Conservation (phyloP, 2,797 vertebrate species). For the Eospalax fontanierii region DNA sequence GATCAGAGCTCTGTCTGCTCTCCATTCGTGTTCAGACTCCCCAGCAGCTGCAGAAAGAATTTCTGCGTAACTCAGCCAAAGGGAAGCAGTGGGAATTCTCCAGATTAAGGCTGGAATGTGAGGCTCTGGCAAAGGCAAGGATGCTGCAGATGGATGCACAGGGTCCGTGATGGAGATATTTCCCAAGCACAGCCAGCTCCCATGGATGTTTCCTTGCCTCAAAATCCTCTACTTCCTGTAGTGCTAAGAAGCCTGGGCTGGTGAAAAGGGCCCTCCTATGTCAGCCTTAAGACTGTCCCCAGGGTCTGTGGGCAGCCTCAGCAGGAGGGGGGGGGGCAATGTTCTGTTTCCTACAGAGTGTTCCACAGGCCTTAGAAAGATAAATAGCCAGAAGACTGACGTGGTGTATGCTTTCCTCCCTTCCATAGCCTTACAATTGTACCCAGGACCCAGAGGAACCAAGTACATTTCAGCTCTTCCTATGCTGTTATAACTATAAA, state of each 20-base stretch:
- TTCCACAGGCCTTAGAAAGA: fast-evolving
- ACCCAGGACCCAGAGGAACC: background rate
- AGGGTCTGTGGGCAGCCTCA: background rate
- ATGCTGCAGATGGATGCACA: background rate
- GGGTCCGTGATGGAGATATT: slow-evolving; percentile 20
- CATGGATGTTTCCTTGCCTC: background rate
- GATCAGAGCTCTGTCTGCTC: background rate
- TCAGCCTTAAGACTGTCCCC: fast-evolving
- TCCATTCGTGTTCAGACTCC: background rate
- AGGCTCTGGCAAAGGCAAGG: background rate
- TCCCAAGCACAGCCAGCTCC: background rate
- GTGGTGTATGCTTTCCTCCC: background rate
- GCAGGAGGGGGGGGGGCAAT: too few species aligned
- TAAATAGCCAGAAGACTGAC: background rate
- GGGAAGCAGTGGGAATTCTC: slow-evolving; percentile 44
- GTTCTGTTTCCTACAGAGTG: background rate
- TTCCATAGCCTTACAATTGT: background rate
- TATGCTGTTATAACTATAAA: background rate
- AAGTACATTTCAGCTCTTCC: background rate
- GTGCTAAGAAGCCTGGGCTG: background rate
- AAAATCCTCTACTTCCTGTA: background rate
- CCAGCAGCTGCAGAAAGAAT: slow-evolving; percentile 66
- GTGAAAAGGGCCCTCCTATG: background rate
- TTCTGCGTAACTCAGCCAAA: slow-evolving; percentile 7
- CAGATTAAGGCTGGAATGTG: slow-evolving; percentile 64